Evolutionary conservation across 1,140 invertebrate species (phyloP), one percentile per base, ranked within the genome.

Genomic region (Wasmannia auropunctata): DNA sequence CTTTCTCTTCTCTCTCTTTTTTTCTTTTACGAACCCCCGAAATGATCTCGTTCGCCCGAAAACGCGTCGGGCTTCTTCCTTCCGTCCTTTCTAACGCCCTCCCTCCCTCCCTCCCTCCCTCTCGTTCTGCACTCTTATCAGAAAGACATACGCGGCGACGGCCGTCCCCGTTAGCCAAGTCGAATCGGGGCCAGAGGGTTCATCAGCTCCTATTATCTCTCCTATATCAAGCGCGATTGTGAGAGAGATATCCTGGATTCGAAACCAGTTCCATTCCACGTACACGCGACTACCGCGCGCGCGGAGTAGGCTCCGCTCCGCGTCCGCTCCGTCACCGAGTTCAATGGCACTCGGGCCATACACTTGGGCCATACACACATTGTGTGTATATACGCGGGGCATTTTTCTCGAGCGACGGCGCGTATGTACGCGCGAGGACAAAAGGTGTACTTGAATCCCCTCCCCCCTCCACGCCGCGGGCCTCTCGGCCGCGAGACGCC

Each of bases 311-410:
- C 31, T 34, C 31, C 37, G 69, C 37, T 60, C 72, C 34, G 60
- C 22, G 16, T 28, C 31, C n/a, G 6, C n/a, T 67, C 22, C 63
- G n/a, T 74, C 70, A 8, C 63, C 67, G 85, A 49, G 89, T 90
- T 90, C 89, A 90, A 90, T 89, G 89, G 79, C 89, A 90, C 86
- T 83, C 88, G 81, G n/a, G n/a, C 60, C 79, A 76, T n/a, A n/a
- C 79, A 76, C 81, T 90, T 90, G 79, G 89, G 88, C 65, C 89
- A n/a, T n/a, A n/a, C n/a, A n/a, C n/a, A 86, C 86, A 83, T 90
- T 81, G 88, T 46, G 43, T 46, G 43, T 76, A 83, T 86, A n/a
- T n/a, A n/a, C n/a, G n/a, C n/a, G n/a, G 40, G 65, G 37, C 34
- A 80, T 85, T 90, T 90, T 90, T 90, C 67, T 89, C 58, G 54